Conservation (phyloP, 2,888 invertebrate genomes). For the Dasysyrphus tricinctus region DNA sequence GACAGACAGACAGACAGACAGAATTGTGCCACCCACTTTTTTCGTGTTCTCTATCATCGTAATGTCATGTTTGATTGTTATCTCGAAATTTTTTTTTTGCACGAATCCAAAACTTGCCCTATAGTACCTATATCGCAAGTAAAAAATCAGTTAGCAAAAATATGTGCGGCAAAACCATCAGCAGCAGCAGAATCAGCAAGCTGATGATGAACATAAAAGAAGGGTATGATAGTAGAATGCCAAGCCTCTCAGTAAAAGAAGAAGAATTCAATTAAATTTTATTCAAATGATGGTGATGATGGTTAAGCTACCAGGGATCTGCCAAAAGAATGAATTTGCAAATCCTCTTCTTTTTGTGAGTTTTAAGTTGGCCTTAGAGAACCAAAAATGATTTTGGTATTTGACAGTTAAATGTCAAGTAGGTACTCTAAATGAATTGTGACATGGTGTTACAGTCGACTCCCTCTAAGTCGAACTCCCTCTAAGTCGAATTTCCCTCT, state of each 20-base stretch:
- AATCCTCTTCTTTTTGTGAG: not conserved
- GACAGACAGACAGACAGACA: too few relatives aligned
- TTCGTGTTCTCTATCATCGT: too few relatives aligned
- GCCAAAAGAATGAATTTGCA: constrained; percentile 27
- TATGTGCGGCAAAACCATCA: not conserved
- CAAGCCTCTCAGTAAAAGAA: constrained; percentile 7
- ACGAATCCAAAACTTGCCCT: too few relatives aligned
- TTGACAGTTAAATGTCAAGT: constrained; percentile 46
- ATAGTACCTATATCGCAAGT: too few relatives aligned
- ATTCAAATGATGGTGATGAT: constrained; percentile 65
- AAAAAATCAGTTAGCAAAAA: constrained; percentile 25
- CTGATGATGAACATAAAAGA: constrained; percentile 35
- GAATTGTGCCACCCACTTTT: too few relatives aligned
- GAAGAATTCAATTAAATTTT: constrained; percentile 71
- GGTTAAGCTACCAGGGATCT: constrained; percentile 35
- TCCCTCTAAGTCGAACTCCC: too few relatives aligned
- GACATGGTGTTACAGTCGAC: not conserved
- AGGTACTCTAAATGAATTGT: not conserved
- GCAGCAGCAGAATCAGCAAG: not conserved
- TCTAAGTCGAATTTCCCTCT: too few relatives aligned
- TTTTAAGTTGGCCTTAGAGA: constrained; percentile 2
- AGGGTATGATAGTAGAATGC: not conserved
- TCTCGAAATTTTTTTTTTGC: too few relatives aligned
- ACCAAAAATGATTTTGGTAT: constrained; percentile 18
- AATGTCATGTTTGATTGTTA: too few relatives aligned